These are phyloP conservation scores for Hyperoodon ampullatus DNA, from an alignment of 2,113 vertebrate genomes.

Conservation along the genomic window DNA sequence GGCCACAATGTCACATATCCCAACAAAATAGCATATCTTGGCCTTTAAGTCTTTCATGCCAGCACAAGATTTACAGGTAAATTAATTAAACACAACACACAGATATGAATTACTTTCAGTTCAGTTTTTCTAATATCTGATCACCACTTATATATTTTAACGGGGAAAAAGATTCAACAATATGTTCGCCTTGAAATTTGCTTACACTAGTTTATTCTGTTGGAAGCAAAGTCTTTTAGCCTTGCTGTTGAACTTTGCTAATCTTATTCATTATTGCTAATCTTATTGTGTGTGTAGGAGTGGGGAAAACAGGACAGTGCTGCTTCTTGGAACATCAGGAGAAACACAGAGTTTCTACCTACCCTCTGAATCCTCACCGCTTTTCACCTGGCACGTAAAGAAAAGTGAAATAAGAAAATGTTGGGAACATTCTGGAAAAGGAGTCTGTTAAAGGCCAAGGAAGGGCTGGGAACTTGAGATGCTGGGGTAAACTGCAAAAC, in stretches of 20 bases:
- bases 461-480: not conserved
- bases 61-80: conserved; percentile 54
- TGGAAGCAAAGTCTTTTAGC: not conserved
- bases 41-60: conserved; percentile 59
- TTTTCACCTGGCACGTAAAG: not conserved
- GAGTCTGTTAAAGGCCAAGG: not conserved
- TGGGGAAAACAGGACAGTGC: not conserved
- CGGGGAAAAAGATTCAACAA: not conserved
- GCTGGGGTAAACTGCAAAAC: not conserved
- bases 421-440: not conserved
- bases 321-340: not conserved
- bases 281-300: not conserved
- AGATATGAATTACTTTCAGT: conserved; percentile 41
- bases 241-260: not conserved
- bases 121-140: conserved; percentile 37
- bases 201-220: not conserved
- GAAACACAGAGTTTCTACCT: not conserved
- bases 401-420: not conserved
- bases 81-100: conserved; percentile 44
- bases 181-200: not conserved
- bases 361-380: not conserved
- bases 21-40: conserved; percentile 69
- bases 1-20: conserved; percentile 75
- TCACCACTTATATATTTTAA: not conserved
- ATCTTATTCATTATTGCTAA: not conserved